Base-by-base conservation (phyloP, 2,888 invertebrate genomes). In the Molanna angustata region DNA sequence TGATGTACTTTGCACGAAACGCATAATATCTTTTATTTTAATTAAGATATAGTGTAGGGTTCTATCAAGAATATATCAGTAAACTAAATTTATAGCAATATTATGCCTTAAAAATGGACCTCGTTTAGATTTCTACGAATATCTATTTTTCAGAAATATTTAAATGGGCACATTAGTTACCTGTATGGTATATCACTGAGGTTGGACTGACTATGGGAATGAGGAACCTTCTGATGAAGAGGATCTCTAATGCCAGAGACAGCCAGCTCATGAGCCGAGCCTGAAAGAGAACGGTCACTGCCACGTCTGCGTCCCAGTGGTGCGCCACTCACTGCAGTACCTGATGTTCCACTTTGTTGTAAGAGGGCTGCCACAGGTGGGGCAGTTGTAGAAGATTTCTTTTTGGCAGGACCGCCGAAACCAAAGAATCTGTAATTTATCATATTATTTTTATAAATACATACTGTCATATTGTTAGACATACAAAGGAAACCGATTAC, bases 161-260 rank as follows among this genome's bases (percentile, higher is more conserved):
- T n/a, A n/a, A n/a, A n/a, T n/a, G n/a, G n/a, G n/a, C n/a, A n/a
- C n/a, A n/a, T n/a, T 33, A 6, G 9, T 39, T 73, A 90, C 90
- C 91, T 87, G 76, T 86, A 88, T 14, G 89, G 86, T 63, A 90
- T 85, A 65, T 91, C 90, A 66, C 88, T 86, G 60, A 94, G 83
- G 74, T 94, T 94, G 65, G 91, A 91, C 70, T 94, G 94, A 65
- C 90, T 90, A 72, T 91, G 91, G 17, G 91, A 90, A 70, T 93
- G 93, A 47, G 88, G 86, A 48, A 90, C 88, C 63, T 80, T 84
- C 67, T 68, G 75, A 62, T 70, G 76, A 67, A 72, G 66, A 49
- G 76, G 72, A 56, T 78, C 77, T 60, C 82, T 78, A 43, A 85
- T 83, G 43, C 87, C 85, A 64, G 85, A 85, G 31, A 88, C 79